These are phyloP conservation scores for Trachymyrmex septentrionalis DNA, from an alignment of 1,140 invertebrate genomes.

Conservation along the genomic window DNA sequence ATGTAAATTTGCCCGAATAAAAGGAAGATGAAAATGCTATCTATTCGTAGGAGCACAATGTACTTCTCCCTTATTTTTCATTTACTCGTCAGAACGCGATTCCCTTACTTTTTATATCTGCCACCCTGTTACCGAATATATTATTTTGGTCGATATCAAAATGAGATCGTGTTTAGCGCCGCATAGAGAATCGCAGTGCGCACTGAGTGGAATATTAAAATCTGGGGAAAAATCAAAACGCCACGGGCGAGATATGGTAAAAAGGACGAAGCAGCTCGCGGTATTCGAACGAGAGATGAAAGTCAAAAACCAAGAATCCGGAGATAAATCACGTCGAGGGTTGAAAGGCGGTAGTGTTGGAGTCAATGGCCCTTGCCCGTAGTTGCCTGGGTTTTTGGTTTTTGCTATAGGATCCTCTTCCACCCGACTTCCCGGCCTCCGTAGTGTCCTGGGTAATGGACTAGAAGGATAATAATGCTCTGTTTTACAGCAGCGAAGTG, in stretches of 20 bases:
- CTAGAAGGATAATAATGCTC: conserved; percentile 82
- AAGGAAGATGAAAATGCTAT: neutral
- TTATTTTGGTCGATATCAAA: conserved; percentile 33
- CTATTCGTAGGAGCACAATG: neutral
- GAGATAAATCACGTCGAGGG: conserved; percentile 77
- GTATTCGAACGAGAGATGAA: conserved; percentile 70
- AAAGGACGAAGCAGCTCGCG: conserved; percentile 40
- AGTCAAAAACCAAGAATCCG: conserved; percentile 74
- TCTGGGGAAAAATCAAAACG: conserved; percentile 33
- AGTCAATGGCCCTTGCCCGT: conserved; percentile 80
- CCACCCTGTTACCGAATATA: conserved; percentile 8
- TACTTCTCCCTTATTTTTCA: conserved; percentile 5
- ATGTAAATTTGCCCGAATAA: conserved; percentile 7
- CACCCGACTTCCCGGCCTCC: conserved; percentile 73
- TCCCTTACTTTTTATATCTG: conserved; percentile 26
- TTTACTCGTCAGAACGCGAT: neutral
- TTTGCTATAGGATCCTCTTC: conserved; percentile 73
- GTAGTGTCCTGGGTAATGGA: conserved; percentile 80
- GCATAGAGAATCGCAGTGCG: conserved; percentile 29
- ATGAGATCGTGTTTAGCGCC: conserved; percentile 51
- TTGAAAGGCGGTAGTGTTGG: conserved; percentile 78
- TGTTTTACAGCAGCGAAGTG: conserved; percentile 78
- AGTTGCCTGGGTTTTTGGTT: conserved; percentile 80
- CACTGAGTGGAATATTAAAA: conserved; percentile 54
- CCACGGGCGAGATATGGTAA: conserved; percentile 26